Evolutionary conservation across 2,113 vertebrate species (phyloP).

Genomic region (Collichthys lucidus): DNA sequence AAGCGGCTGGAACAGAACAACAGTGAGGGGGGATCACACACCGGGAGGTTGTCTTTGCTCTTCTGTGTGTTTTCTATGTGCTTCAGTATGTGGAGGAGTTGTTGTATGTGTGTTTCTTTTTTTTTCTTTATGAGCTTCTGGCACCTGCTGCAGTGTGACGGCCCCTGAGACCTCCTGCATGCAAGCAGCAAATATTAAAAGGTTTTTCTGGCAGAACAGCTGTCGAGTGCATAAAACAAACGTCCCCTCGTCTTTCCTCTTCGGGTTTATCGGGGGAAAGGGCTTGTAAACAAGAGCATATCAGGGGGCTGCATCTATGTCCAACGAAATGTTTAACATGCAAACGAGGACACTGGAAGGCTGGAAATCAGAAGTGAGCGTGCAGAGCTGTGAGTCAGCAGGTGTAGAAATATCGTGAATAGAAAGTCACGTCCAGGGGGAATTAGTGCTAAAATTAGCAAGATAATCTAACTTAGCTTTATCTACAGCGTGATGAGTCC

Average conservation of each 20-base stretch:
- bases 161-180: slow-evolving; percentile 61
- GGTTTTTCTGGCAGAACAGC: slow-evolving; percentile 74
- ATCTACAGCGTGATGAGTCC: no score
- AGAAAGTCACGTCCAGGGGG: background rate
- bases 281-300: slow-evolving; percentile 39
- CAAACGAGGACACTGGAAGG: background rate
- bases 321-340: slow-evolving; percentile 9
- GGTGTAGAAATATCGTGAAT: background rate
- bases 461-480: no score
- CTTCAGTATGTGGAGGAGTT: slow-evolving; percentile 8
- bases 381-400: background rate
- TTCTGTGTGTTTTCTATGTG: slow-evolving; percentile 37
- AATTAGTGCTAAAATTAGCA: background rate
- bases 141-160: slow-evolving; percentile 69
- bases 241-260: slow-evolving; percentile 33
- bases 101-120: background rate
- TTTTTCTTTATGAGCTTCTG: slow-evolving; percentile 65
- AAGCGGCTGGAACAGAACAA: slow-evolving; percentile 74
- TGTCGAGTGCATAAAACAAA: slow-evolving; percentile 64
- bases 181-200: slow-evolving; percentile 71
- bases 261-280: slow-evolving; percentile 39
- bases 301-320: background rate
- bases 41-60: slow-evolving; percentile 30
- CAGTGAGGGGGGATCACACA: slow-evolving; percentile 55
- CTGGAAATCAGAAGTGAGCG: background rate